A percentile compares a stretch with the other conserved stretches of the same genome.
phyloP scores from a whole-genome alignment of 2,113 vertebrate species.

The Emydura subglobosa region DNA sequence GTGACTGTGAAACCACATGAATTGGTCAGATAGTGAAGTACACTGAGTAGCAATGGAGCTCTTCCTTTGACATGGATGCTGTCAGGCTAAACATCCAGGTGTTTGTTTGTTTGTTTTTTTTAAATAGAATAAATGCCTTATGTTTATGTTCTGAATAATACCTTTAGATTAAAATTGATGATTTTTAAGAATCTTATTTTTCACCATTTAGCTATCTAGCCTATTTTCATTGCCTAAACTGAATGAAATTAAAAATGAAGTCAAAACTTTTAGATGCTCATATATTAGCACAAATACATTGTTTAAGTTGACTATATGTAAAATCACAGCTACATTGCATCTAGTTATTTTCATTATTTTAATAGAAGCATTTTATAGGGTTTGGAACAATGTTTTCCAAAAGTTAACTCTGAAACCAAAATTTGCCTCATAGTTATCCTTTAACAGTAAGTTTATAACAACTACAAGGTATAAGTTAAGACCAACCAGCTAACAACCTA shows the following conservation, averaged over 20 bases:
- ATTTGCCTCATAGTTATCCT: background rate
- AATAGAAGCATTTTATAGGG: background rate
- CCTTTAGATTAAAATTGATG: conserved; percentile 58
- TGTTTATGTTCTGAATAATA: conserved; percentile 70
- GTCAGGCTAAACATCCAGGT: background rate
- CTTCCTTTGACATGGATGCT: background rate
- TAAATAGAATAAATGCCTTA: conserved; percentile 31
- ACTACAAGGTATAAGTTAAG: background rate
- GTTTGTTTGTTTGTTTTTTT: background rate
- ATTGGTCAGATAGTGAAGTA: background rate
- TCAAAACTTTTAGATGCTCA: background rate
- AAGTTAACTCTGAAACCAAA: background rate
- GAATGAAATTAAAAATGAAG: conserved; percentile 44
- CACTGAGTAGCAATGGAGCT: background rate
- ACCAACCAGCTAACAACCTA: background rate
- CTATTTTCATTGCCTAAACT: conserved; percentile 15
- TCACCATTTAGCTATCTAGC: conserved; percentile 51
- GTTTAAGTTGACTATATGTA: background rate
- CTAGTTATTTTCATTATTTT: conserved; percentile 3
- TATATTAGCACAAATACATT: accelerated
- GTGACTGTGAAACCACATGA: no score
- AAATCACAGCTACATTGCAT: background rate
- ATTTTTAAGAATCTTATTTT: conserved; percentile 66
- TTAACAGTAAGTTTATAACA: background rate
- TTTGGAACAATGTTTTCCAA: background rate